Evolutionary conservation across 2,888 invertebrate genomes (phyloP).

Genomic region (Rhingia campestris): DNA sequence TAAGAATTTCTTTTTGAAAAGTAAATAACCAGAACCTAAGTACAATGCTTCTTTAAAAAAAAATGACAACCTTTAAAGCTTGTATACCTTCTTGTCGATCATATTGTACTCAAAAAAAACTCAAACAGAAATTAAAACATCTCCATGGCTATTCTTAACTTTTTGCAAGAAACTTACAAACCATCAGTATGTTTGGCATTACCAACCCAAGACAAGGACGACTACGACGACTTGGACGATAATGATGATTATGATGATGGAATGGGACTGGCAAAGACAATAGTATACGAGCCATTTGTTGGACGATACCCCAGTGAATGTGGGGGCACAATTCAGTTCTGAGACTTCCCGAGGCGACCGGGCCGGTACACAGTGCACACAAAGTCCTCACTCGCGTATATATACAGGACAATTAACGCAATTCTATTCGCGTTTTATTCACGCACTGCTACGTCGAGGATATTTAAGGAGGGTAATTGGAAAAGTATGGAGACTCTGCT

Average conservation of each 20-base stretch:
- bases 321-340: conserved; percentile 23
- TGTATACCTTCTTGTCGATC: conserved; percentile 9
- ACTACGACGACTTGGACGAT: conserved; percentile 25
- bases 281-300: conserved; percentile 33
- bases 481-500: conserved; percentile 67
- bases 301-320: conserved; percentile 48
- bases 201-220: no score
- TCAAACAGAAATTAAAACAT: conserved; percentile 30
- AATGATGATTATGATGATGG: conserved; percentile 42
- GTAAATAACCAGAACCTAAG: no score
- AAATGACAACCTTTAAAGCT: no score
- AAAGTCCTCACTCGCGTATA: conserved; percentile 8
- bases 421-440: conserved; percentile 71
- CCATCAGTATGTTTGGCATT: conserved; percentile 39
- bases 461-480: conserved; percentile 71
- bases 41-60: no score
- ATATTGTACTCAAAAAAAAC: conserved; percentile 15
- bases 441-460: conserved; percentile 67
- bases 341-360: conserved; percentile 12
- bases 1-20: no score
- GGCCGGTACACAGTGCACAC: neutral
- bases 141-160: conserved; percentile 26
- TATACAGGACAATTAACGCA: conserved; percentile 68
- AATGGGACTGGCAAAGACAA: conserved; percentile 20
- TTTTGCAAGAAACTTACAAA: conserved; percentile 49